These are phyloP conservation scores for Rousettus leschenaultii DNA, from an alignment of 2,113 vertebrate species.

Conservation along the genomic window DNA sequence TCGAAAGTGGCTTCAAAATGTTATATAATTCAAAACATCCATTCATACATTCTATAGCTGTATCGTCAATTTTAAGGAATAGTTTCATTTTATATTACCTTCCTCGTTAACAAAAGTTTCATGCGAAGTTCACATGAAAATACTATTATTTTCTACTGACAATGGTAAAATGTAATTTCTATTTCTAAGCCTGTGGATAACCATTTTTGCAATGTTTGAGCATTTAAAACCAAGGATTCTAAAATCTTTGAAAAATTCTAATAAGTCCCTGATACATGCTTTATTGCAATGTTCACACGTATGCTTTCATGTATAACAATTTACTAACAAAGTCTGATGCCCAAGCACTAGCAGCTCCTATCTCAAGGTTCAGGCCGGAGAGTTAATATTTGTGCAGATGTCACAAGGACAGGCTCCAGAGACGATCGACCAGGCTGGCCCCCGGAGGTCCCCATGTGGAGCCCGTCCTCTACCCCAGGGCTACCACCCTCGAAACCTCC, in stretches of 20 bases:
- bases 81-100: not conserved
- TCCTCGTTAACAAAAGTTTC: not conserved
- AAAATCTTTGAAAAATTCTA: not conserved
- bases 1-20: not conserved
- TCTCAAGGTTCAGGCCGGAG: not conserved
- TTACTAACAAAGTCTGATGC: not conserved
- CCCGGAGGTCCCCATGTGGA: fast-evolving
- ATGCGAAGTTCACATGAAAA: not conserved
- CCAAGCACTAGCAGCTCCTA: not conserved
- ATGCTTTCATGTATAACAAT: not conserved
- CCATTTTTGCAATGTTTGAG: not conserved
- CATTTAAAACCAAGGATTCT: not conserved
- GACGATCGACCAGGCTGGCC: not conserved
- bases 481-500: not conserved
- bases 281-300: not conserved
- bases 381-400: not conserved
- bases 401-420: not conserved
- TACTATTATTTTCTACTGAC: not conserved
- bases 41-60: not conserved
- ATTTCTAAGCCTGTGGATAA: not conserved
- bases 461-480: fast-evolving
- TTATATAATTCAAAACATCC: not conserved
- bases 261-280: not conserved
- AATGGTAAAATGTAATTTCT: not conserved
- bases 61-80: not conserved